These are phyloP conservation scores for Drosophila kanapiae DNA, from an alignment of 1,140 invertebrate genomes.

Conservation along the genomic window DNA sequence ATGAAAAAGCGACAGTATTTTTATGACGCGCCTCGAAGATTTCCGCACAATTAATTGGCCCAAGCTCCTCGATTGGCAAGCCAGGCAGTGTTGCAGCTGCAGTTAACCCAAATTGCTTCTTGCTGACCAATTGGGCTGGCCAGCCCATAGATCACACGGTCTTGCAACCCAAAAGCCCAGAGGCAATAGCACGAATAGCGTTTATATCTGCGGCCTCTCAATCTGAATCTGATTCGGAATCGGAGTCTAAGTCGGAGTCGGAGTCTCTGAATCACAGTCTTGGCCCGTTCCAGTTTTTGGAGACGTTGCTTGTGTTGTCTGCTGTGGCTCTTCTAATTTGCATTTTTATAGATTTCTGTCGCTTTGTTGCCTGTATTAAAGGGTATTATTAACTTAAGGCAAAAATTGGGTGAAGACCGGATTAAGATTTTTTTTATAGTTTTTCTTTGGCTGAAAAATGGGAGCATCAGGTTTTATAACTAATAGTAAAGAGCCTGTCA, in stretches of 20 bases:
- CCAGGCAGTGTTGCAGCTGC: conserved; percentile 57
- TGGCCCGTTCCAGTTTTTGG: conserved; percentile 59
- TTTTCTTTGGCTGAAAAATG: not conserved
- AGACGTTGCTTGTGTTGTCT: conserved; percentile 25
- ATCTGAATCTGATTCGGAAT: conserved; percentile 16
- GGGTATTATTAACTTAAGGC: conserved; percentile 14
- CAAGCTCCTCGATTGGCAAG: conserved; percentile 16
- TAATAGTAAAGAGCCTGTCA: not conserved
- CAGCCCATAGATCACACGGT: conserved; percentile 45
- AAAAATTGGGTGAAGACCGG: conserved; percentile 10
- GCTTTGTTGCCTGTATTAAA: not conserved
- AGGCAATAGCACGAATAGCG: conserved; percentile 66
- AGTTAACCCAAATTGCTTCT: conserved; percentile 78
- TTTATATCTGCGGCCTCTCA: conserved; percentile 49
- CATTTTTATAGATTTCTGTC: conserved; percentile 51
- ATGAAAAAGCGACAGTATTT: conserved; percentile 73
- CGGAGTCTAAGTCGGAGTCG: not conserved
- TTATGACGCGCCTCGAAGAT: conserved; percentile 61
- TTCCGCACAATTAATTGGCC: conserved; percentile 73
- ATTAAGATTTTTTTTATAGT: conserved; percentile 1
- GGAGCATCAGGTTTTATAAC: not conserved
- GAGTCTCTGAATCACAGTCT: conserved; percentile 16
- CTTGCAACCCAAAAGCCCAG: conserved; percentile 24
- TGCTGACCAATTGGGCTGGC: conserved; percentile 51
- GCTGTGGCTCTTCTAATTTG: conserved; percentile 54